Conservation (phyloP, 23 tunicate genomes). For the Trididemnum miniatum region DNA sequence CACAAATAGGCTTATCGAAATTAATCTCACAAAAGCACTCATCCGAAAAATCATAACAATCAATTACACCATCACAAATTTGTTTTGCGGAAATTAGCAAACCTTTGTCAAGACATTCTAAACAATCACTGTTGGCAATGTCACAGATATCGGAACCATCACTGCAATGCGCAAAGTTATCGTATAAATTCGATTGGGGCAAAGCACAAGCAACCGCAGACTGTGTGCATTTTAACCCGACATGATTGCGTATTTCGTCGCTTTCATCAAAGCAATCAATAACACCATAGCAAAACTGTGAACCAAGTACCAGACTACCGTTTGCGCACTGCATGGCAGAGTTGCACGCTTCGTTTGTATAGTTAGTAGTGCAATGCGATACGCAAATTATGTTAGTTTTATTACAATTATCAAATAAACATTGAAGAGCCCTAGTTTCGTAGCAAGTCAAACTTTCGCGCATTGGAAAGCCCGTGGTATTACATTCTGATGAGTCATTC, state of each 20-base stretch:
- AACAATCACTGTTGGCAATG: not conserved
- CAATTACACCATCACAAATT: not conserved
- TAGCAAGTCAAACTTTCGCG: too few species aligned
- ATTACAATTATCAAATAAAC: too few species aligned
- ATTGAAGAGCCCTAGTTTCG: too few species aligned
- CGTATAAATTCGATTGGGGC: not conserved
- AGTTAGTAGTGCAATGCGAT: too few species aligned
- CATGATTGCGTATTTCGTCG: not conserved
- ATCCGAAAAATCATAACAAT: not conserved
- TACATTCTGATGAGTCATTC: too few species aligned
- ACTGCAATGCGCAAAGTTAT: not conserved
- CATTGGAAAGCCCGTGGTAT: too few species aligned
- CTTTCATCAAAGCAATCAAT: not conserved
- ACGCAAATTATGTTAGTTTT: too few species aligned
- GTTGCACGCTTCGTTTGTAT: not conserved
- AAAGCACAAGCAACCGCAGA: not conserved
- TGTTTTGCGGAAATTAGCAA: not conserved
- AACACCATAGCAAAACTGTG: not conserved
- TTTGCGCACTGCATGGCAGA: not conserved
- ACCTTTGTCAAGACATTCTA: not conserved
- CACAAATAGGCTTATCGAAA: not conserved
- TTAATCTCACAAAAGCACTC: not conserved
- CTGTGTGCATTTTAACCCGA: not conserved
- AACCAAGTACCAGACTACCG: not conserved
- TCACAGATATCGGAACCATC: not conserved